phyloP scores from a whole-genome alignment of 2,797 vertebrate species.

The Strix occidentalis region DNA sequence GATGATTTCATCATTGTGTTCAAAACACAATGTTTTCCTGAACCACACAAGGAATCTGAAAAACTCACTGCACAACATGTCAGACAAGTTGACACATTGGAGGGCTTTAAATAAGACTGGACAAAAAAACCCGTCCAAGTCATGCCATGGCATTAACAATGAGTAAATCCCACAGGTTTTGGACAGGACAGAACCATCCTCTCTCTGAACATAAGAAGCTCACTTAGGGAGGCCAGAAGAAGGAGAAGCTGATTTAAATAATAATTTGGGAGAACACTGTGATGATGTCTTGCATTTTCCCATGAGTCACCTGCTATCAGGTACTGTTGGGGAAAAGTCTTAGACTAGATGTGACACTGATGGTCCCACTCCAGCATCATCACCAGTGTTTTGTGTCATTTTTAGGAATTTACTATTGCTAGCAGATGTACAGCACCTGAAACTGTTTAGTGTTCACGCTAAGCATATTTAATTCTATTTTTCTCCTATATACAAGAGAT shows the following conservation, averaged over 20 bases:
- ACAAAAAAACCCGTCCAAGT: rapidly evolving
- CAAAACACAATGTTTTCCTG: neutral
- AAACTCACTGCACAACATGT: neutral
- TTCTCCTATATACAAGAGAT: neutral
- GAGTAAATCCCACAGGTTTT: neutral
- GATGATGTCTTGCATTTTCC: neutral
- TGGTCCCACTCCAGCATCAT: neutral
- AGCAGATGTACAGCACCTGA: neutral
- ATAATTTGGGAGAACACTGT: neutral
- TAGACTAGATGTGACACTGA: neutral
- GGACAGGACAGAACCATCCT: neutral
- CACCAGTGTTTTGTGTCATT: neutral
- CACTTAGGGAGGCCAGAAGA: neutral
- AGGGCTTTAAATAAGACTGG: neutral
- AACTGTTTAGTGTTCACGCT: neutral
- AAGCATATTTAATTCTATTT: neutral
- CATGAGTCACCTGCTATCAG: neutral
- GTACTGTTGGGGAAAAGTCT: neutral
- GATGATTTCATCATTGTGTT: neutral
- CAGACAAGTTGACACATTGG: neutral
- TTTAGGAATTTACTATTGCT: neutral
- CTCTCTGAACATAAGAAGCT: neutral
- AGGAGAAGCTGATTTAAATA: neutral
- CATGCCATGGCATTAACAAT: neutral
- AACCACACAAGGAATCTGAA: neutral